phyloP scores from a whole-genome alignment of 2,888 invertebrate genomes.

The Drosophila ezoana region DNA sequence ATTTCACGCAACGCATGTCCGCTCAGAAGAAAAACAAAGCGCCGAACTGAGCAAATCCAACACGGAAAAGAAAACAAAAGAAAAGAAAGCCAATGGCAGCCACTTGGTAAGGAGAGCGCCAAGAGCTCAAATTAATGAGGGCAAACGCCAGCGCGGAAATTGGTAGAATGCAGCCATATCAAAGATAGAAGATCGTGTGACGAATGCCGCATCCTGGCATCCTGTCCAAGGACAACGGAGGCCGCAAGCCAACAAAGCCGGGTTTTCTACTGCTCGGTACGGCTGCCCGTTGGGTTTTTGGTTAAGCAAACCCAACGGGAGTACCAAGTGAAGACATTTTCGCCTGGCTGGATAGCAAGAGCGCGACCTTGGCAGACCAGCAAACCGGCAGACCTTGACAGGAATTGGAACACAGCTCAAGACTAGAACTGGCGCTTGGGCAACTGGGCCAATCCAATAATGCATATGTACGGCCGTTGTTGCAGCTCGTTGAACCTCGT shows the following conservation, averaged over 20 bases:
- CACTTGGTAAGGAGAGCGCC: slow-evolving; percentile 52
- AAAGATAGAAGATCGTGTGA: slow-evolving; percentile 53
- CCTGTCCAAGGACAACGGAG: slow-evolving; percentile 71
- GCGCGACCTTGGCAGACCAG: slow-evolving; percentile 39
- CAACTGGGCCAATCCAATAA: neutral
- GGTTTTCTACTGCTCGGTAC: slow-evolving; percentile 70
- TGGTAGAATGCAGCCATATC: slow-evolving; percentile 33
- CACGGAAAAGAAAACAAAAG: slow-evolving; percentile 47
- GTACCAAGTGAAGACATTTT: slow-evolving; percentile 45
- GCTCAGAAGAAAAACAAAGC: slow-evolving; percentile 40
- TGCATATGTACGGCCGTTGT: neutral
- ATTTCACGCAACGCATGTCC: slow-evolving; percentile 84
- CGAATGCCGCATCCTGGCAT: slow-evolving; percentile 51
- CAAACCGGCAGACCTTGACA: no score
- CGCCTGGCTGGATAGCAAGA: slow-evolving; percentile 61
- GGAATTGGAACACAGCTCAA: neutral
- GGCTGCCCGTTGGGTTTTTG: slow-evolving; percentile 69
- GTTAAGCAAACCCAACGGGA: slow-evolving; percentile 72
- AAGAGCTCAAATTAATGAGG: slow-evolving; percentile 71
- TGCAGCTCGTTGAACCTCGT: slow-evolving; percentile 32
- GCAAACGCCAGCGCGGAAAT: slow-evolving; percentile 77
- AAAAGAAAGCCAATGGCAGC: slow-evolving; percentile 54
- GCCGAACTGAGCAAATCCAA: slow-evolving; percentile 17
- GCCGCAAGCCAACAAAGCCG: slow-evolving; percentile 65
- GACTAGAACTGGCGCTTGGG: slow-evolving; percentile 1